Percentiles rank a stretch among this genome's conserved stretches.
phyloP scores from a whole-genome alignment of 2,888 invertebrate species.

The Lepetodrilus schrolli region DNA sequence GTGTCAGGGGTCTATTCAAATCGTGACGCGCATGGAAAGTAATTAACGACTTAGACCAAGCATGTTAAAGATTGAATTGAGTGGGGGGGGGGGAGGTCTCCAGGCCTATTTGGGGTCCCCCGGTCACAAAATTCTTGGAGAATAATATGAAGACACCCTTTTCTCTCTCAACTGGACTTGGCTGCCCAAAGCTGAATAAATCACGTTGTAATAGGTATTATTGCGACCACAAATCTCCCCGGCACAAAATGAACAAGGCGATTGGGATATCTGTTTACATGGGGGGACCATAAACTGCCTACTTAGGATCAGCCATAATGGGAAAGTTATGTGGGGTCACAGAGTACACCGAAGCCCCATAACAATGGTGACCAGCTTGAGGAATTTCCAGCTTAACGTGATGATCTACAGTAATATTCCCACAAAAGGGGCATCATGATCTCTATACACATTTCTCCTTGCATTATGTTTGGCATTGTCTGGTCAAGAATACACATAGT shows the following conservation, averaged over 20 bases:
- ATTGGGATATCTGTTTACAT: constrained; percentile 17
- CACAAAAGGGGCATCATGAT: neutral
- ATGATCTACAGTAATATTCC: constrained; percentile 13
- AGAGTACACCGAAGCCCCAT: neutral
- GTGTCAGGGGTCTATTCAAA: constrained; percentile 21
- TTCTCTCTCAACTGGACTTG: neutral
- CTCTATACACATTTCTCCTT: constrained; percentile 2
- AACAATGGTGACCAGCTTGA: constrained; percentile 24
- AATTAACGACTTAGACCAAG: constrained; percentile 21
- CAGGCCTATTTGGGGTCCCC: no score
- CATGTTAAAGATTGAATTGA: constrained; percentile 24
- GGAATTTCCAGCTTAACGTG: constrained; percentile 12
- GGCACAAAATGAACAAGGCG: constrained; percentile 2
- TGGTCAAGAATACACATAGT: neutral
- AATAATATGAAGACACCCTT: neutral
- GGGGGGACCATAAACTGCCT: neutral
- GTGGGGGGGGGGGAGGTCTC: no score
- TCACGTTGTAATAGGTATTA: constrained; percentile 17
- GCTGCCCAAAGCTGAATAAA: neutral
- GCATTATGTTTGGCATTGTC: neutral
- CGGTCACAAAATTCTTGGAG: constrained; percentile 3
- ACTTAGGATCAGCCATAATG: constrained; percentile 1
- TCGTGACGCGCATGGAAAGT: constrained; percentile 14
- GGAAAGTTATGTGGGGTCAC: constrained; percentile 24
- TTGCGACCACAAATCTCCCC: constrained; percentile 2